Base-by-base conservation (phyloP, 2,797 vertebrate genomes). In the Selene dorsalis region DNA sequence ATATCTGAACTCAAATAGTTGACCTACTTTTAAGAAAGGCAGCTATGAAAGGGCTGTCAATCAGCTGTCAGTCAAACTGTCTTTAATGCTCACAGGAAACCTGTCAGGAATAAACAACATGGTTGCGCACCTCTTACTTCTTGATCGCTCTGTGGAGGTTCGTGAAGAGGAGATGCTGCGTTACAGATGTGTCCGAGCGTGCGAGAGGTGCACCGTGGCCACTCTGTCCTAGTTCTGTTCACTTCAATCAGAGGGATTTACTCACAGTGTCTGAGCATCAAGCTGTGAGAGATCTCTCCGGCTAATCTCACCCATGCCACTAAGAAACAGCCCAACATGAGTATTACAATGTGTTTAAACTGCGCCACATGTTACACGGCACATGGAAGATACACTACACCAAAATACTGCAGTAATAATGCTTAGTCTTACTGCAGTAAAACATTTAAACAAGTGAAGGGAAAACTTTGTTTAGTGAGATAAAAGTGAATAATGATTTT, bases 161-260 rank as follows among this genome's bases (percentile, higher is more conserved):
- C 55, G 26, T 70, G 50, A 56, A 48, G 24, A 61, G 16, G 28
- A 47, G 62, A 39, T 57, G 38, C 47, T 48, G 35, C 6, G 14
- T 61, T 57, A 28, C 81, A 79, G 71, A 82, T 77, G 2, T 70
- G 81, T 87, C 28, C 61, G 69, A 72, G 73, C 18, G 53, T 17
- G 6, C 55, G 65, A 77, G 52, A 84, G 77, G 75, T 65, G 35
- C 67, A 26, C 60, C 9, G 6, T 67, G 69, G 67, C 73, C 66
- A 67, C 84, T 87, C 83, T 92, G 93, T 76, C 91, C 93, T 88
- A 94, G 83, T 93, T 94, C 91, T 94, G 93, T 93, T 94, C 90
- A 91, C 66, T 91, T 92, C 80, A 94, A 93, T 94, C 91, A 93
- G 81, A 85, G 82, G 90, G 93, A 93, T 93, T 94, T 93, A 89